Evolutionary conservation across 2,888 invertebrate species (phyloP), one percentile per base, ranked within the genome.

Genomic region (Scaptodrosophila latifasciaeformis): DNA sequence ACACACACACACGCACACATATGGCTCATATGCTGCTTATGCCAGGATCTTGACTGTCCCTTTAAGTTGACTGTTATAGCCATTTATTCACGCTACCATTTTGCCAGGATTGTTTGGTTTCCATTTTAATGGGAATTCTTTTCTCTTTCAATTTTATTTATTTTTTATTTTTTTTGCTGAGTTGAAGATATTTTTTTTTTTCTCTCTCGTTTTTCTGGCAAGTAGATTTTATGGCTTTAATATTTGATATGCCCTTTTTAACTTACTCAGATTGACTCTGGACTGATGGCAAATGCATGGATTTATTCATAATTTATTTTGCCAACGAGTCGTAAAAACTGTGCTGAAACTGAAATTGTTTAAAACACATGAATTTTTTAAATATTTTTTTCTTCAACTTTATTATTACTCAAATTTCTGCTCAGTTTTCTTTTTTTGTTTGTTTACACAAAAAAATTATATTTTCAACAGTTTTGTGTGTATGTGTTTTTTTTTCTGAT

Each of bases 341-440:
- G 9, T 5, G 9, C 4, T 7, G n/a, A 35, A 35, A 35, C 10
- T 12, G 12, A 2, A 35, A 13, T 49, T 31, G 39, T 57, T 56
- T n/a, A n/a, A n/a, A n/a, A n/a, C n/a, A n/a, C n/a, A n/a, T n/a
- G n/a, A n/a, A 34, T 10, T 34, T 6, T 3, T 52, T 68, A 51
- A 49, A 65, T 59, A 70, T 62, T 72, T 76, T 67, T n/a, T n/a
- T n/a, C n/a, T 64, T 57, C 59, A 74, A 74, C 80, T 74, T 74
- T 74, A 80, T 72, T 72, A 72, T 70, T 74, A 80, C 54, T 80
- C 59, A 65, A 79, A 74, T 60, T 58, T 42, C 42, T 40, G 34
- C 34, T 13, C 59, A 30, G 39, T 21, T 48, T 24, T 18, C 18
- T 21, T 34, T 15, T 29, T 50, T 39, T 49, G 52, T 53, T 45